Evolutionary conservation across 2,888 invertebrate species (phyloP).

Genomic region (Lycocerus yunnanus): DNA sequence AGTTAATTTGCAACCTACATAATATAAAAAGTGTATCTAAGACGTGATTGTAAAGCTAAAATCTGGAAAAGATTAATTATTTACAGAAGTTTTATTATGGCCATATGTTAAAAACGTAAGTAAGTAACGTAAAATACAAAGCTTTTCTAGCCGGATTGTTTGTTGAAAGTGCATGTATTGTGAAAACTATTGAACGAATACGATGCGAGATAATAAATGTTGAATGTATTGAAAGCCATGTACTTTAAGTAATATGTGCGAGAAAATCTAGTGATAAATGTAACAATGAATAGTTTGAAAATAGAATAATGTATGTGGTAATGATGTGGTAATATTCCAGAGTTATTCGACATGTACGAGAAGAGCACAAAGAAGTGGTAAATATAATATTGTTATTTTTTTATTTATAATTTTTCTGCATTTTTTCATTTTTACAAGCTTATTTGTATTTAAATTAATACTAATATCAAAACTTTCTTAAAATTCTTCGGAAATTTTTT

Average conservation of each 20-base stretch:
- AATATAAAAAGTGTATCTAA: not conserved
- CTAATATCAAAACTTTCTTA: no score
- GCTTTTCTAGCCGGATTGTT: not conserved
- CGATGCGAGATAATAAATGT: not conserved
- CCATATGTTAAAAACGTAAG: not conserved
- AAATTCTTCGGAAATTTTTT: no score
- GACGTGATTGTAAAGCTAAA: not conserved
- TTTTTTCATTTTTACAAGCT: no score
- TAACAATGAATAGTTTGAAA: not conserved
- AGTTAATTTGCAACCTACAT: not conserved
- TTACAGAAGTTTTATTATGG: not conserved
- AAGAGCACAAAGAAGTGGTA: not conserved
- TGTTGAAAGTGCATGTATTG: not conserved
- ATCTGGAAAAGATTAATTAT: not conserved
- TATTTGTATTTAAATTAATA: no score
- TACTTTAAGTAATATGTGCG: not conserved
- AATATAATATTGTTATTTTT: no score
- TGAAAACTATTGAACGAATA: not conserved
- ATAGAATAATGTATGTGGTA: not conserved
- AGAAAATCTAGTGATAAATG: not conserved
- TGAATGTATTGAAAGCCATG: not conserved
- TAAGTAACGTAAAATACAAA: not conserved
- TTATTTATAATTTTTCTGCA: no score
- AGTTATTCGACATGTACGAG: not conserved
- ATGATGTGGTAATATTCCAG: not conserved